These are phyloP conservation scores for Heliothis peltigera DNA, from an alignment of 2,888 invertebrate genomes.

Conservation along the genomic window DNA sequence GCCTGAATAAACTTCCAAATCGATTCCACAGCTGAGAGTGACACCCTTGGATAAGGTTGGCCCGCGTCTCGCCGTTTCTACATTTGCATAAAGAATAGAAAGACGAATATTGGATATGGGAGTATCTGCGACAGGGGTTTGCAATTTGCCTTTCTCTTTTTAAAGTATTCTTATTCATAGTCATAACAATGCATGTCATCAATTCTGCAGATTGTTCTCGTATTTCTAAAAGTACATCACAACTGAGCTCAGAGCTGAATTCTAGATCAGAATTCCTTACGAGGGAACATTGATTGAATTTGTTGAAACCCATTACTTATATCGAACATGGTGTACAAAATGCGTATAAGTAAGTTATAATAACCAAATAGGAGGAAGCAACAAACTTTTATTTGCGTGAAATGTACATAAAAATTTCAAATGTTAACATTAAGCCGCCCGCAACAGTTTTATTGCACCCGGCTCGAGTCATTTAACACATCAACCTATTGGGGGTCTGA, in stretches of 20 bases:
- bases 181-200: conserved; percentile 44
- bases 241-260: neutral
- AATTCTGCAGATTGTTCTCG: conserved; percentile 40
- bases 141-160: conserved; percentile 57
- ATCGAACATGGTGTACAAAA: conserved; percentile 16
- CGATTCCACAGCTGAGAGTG: conserved; percentile 88
- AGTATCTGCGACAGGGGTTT: conserved; percentile 59
- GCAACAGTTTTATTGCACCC: conserved; percentile 75
- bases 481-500: conserved; percentile 70
- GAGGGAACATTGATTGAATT: neutral
- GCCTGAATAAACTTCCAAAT: conserved; percentile 88
- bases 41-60: conserved; percentile 83
- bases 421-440: conserved; percentile 75
- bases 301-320: neutral
- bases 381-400: conserved; percentile 67
- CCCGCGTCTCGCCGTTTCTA: conserved; percentile 73
- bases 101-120: conserved; percentile 73
- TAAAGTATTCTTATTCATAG: conserved; percentile 48
- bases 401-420: conserved; percentile 78
- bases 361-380: conserved; percentile 58
- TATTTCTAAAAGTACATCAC: conserved; percentile 12
- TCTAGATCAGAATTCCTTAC: conserved; percentile 3
- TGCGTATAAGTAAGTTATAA: conserved; percentile 54
- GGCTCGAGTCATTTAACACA: conserved; percentile 77
- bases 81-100: conserved; percentile 87